A percentile compares a stretch with the other conserved stretches of the same genome.
Conservation (phyloP, 2,888 invertebrate genomes). For the Drosophila anceps region DNA sequence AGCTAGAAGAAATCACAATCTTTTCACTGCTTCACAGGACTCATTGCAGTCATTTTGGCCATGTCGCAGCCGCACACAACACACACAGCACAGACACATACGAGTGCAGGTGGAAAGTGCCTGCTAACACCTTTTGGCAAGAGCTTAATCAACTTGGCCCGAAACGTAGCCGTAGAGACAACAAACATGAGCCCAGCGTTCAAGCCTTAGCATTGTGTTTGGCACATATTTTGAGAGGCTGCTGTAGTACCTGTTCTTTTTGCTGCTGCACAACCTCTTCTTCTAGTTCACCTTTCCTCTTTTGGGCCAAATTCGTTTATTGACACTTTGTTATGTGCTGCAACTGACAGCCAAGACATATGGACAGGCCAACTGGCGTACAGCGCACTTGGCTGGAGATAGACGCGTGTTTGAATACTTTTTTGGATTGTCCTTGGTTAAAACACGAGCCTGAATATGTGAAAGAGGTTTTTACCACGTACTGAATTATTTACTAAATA, state of each 20-base stretch:
- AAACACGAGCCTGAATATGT: neutral
- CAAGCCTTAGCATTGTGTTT: constrained; percentile 2
- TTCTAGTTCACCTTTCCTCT: constrained; percentile 7
- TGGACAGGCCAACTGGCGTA: constrained; percentile 27
- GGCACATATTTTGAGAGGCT: constrained; percentile 26
- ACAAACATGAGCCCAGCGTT: constrained; percentile 37
- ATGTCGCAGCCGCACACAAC: constrained; percentile 10
- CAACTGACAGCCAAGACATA: constrained; percentile 65
- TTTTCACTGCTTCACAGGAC: constrained; percentile 6
- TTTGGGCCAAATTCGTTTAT: constrained; percentile 69
- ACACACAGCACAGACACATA: neutral
- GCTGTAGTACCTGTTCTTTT: constrained; percentile 24
- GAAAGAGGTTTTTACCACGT: neutral
- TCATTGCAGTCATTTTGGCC: constrained; percentile 22
- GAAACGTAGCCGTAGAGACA: constrained; percentile 29
- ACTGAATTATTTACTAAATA: neutral
- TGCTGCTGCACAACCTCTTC: constrained; percentile 11
- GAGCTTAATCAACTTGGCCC: constrained; percentile 61
- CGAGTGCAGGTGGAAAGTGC: constrained; percentile 10
- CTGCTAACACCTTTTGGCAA: constrained; percentile 52
- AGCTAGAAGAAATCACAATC: constrained; percentile 7
- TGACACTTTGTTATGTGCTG: constrained; percentile 77
- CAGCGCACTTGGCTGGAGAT: constrained; percentile 29
- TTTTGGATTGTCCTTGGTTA: neutral
- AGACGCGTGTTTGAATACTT: constrained; percentile 1